Evolutionary conservation across 2,888 invertebrate genomes (phyloP).

Genomic region (Mythimna lalbum): DNA sequence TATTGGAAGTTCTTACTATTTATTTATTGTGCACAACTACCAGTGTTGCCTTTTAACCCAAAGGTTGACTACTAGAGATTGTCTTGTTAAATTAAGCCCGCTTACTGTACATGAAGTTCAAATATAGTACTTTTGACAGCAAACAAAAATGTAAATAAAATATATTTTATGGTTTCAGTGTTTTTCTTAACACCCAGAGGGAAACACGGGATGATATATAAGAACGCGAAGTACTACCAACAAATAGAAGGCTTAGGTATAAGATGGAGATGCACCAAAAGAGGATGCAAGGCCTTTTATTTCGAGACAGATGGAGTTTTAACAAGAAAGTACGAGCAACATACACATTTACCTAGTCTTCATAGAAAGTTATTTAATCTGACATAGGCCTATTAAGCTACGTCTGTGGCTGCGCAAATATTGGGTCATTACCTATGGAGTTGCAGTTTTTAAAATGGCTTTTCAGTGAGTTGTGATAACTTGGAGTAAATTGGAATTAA

Average conservation of each 20-base stretch:
- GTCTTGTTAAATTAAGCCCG: too few species aligned
- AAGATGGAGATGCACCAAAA: conserved; percentile 73
- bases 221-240: conserved; percentile 70
- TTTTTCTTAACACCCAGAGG: conserved; percentile 63
- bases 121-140: background rate
- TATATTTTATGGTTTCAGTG: conserved; percentile 39
- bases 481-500: too few species aligned
- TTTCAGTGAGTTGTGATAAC: too few species aligned
- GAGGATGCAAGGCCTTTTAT: conserved; percentile 70
- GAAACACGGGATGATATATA: conserved; percentile 69
- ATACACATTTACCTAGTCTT: conserved; percentile 27
- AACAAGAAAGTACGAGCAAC: conserved; percentile 50
- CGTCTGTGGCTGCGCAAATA: background rate
- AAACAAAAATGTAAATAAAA: background rate
- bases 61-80: too few species aligned
- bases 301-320: conserved; percentile 61
- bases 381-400: background rate
- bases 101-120: too few species aligned
- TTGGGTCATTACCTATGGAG: too few species aligned
- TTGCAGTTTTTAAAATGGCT: too few species aligned
- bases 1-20: too few species aligned
- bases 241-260: conserved; percentile 64
- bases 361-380: background rate
- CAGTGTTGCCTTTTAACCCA: too few species aligned
- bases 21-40: too few species aligned